Conservation (phyloP, 2,797 vertebrate species). For the Labroides dimidiatus region DNA sequence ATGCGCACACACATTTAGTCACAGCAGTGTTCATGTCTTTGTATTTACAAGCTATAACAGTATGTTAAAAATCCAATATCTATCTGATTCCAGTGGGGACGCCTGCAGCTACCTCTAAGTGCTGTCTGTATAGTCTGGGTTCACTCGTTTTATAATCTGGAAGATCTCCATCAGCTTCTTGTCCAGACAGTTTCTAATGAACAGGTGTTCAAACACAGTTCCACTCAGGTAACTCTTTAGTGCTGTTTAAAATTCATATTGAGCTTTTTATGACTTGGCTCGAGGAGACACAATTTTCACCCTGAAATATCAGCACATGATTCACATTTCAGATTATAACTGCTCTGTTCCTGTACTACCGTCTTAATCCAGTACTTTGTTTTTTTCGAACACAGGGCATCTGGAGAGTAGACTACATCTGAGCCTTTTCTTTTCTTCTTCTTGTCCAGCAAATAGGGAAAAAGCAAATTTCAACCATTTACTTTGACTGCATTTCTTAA, state of each 20-base stretch:
- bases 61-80: background rate
- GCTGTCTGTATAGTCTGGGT: slow-evolving; percentile 16
- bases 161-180: slow-evolving; percentile 8
- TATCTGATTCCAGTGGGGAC: slow-evolving; percentile 1
- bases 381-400: too few relatives aligned
- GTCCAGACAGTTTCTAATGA: slow-evolving; percentile 5
- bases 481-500: too few relatives aligned
- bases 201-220: slow-evolving; percentile 17
- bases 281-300: slow-evolving; percentile 9
- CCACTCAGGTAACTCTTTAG: background rate
- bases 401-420: too few relatives aligned
- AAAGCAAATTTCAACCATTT: too few relatives aligned
- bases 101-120: background rate
- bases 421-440: too few relatives aligned
- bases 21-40: background rate
- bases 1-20: too few relatives aligned
- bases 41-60: background rate
- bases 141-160: slow-evolving; percentile 14
- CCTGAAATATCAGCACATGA: background rate
- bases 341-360: background rate
- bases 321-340: background rate
- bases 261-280: background rate
- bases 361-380: too few relatives aligned
- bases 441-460: too few relatives aligned
- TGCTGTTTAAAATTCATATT: slow-evolving; percentile 9